Base-by-base conservation (phyloP, 2,888 invertebrate genomes). In the Napeogenes sylphis region DNA sequence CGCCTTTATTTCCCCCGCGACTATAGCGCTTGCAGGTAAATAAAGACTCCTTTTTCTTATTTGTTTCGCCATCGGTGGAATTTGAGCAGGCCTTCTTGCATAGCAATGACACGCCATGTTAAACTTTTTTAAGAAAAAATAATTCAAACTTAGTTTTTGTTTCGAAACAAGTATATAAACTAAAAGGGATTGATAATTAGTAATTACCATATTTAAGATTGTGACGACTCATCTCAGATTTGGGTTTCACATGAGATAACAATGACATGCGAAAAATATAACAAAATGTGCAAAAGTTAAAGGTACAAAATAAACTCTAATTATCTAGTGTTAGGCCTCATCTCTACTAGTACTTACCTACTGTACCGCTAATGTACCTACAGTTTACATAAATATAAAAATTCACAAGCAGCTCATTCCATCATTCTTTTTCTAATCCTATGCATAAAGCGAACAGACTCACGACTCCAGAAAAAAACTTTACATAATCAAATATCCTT, bases 401-500 rank as follows among this genome's bases (percentile, higher is more conserved):
- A 65, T 63, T 57, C 57, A 59, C 59, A 58, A 59, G 55, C 55
- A 63, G 56, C 60, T 66, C 56, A 46, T 51, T 47, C n/a, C 30
- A 8, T 21, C 30, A 8, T 51, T 47, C 56, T 57, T 65, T 66
- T 66, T 64, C 58, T 62, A 62, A 61, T 64, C 65, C 66, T 67
- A 63, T 64, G 64, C 69, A 68, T 81, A 76, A 73, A 80, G 74
- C 74, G 77, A 68, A 69, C 70, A 70, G 77, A 76, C 83, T 83
- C 83, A 85, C 85, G 85, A 83, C 77, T 80, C 75, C 72, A 74
- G 76, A 79, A 87, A 88, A 88, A 87, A 87, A 81, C 74, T 72
- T 58, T 68, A 74, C 73, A 71, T 68, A 73, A 73, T 85, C 87
- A 87, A 89, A 88, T 89, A 90, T 89, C 89, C 90, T 88, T 85